These are phyloP conservation scores for Hydrophis major DNA, from an alignment of 2,797 vertebrate species.

Conservation along the genomic window DNA sequence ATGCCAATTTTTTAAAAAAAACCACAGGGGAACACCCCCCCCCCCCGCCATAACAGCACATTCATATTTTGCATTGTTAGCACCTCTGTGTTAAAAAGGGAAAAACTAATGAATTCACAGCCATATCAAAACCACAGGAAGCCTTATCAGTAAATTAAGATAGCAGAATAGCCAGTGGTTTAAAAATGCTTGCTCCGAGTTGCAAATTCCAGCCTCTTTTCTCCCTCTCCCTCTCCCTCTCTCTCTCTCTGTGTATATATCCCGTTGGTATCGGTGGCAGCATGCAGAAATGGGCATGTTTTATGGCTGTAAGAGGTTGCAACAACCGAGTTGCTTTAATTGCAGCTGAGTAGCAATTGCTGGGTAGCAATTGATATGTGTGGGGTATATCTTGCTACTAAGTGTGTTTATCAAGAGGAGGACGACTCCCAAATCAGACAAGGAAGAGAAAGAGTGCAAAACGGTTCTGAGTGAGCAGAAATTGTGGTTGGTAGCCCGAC, in stretches of 20 bases:
- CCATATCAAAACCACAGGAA: not conserved
- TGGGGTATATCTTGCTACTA: not conserved
- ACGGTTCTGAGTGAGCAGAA: not conserved
- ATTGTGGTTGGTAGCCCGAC: not conserved
- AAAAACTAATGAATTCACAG: too few species aligned
- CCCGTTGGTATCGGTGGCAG: not conserved
- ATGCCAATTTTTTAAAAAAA: not conserved
- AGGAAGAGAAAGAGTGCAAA: not conserved
- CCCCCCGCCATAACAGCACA: not conserved
- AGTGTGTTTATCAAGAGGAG: not conserved
- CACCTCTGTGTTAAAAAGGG: not conserved
- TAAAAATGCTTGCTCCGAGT: not conserved
- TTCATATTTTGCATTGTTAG: not conserved
- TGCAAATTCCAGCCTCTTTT: not conserved
- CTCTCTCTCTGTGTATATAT: too few species aligned
- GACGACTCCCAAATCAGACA: not conserved
- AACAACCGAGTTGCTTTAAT: not conserved
- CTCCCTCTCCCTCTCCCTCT: too few species aligned
- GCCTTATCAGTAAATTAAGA: not conserved
- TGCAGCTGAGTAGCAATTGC: not conserved
- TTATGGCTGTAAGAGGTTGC: not conserved
- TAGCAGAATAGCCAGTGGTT: not conserved
- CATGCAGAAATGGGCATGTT: not conserved
- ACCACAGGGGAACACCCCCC: too few species aligned
- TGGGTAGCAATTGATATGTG: not conserved